These are phyloP conservation scores for Endotricha flammealis DNA, from an alignment of 2,888 invertebrate genomes.

Conservation along the genomic window DNA sequence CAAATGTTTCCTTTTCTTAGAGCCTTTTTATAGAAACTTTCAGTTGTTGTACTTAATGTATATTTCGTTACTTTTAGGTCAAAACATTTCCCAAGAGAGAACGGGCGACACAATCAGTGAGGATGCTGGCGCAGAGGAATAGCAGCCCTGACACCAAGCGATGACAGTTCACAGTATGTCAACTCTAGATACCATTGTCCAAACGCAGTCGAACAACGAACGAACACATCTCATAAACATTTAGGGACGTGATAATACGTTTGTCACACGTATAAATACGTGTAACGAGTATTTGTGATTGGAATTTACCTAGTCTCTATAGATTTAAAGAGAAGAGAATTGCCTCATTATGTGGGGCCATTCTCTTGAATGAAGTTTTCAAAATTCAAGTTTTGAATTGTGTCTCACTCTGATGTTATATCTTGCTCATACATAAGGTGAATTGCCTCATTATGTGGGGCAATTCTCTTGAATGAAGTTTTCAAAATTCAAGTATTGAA, in stretches of 20 bases:
- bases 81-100: conserved; percentile 77
- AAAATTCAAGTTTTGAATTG: not conserved
- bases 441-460: too few relatives aligned
- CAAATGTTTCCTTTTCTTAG: too few relatives aligned
- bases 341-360: too few relatives aligned
- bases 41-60: conserved; percentile 7
- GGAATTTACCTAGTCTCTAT: too few relatives aligned
- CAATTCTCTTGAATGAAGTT: too few relatives aligned
- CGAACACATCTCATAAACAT: conserved; percentile 22
- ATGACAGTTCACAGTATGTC: conserved; percentile 64
- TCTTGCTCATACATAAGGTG: too few relatives aligned
- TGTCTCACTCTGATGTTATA: not conserved
- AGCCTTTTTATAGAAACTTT: too few relatives aligned
- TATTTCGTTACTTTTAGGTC: too few relatives aligned
- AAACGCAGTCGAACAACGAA: conserved; percentile 21
- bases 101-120: conserved; percentile 74
- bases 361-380: too few relatives aligned
- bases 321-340: too few relatives aligned
- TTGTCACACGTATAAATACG: not conserved
- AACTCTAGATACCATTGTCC: conserved; percentile 73
- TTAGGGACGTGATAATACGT: not conserved
- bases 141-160: conserved; percentile 48
- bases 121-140: conserved; percentile 67
- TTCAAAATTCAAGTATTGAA: too few relatives aligned
- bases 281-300: not conserved